phyloP scores from a whole-genome alignment of 2,888 invertebrate species.

The Drosophila limbata region DNA sequence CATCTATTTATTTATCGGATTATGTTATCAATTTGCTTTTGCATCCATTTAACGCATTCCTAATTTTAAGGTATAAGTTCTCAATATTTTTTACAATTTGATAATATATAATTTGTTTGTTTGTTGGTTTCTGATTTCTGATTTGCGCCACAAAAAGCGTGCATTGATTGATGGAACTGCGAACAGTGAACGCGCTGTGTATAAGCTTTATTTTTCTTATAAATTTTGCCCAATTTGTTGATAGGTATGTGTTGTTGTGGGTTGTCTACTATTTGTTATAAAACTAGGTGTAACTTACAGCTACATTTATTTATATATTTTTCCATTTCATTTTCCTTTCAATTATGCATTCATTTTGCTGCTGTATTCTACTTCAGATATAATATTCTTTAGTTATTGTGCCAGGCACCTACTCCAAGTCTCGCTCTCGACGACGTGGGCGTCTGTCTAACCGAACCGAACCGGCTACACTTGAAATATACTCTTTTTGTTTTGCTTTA shows the following conservation, averaged over 20 bases:
- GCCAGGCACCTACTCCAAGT: slow-evolving; percentile 68
- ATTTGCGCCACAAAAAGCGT: slow-evolving; percentile 58
- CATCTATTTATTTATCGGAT: slow-evolving; percentile 77
- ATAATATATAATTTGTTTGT: slow-evolving; percentile 40
- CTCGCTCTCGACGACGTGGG: slow-evolving; percentile 30
- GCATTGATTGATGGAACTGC: slow-evolving; percentile 62
- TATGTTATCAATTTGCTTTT: slow-evolving; percentile 61
- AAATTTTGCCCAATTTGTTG: slow-evolving; percentile 37
- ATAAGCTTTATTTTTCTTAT: slow-evolving; percentile 30
- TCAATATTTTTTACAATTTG: slow-evolving; percentile 53
- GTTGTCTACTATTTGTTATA: slow-evolving; percentile 49
- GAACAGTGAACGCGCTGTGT: slow-evolving; percentile 31
- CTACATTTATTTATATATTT: slow-evolving; percentile 38
- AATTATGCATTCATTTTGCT: slow-evolving; percentile 18
- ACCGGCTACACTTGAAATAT: slow-evolving; percentile 50
- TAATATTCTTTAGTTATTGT: slow-evolving; percentile 66
- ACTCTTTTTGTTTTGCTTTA: slow-evolving; percentile 30
- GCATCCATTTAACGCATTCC: slow-evolving; percentile 47
- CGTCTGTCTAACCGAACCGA: slow-evolving; percentile 19
- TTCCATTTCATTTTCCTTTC: slow-evolving; percentile 19
- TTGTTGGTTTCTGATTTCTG: slow-evolving; percentile 1
- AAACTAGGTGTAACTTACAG: slow-evolving; percentile 56
- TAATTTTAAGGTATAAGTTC: slow-evolving; percentile 61
- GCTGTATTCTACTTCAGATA: slow-evolving; percentile 33
- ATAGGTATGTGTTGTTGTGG: slow-evolving; percentile 23